Percentiles rank a stretch among this genome's conserved stretches.
Conservation (phyloP, 2,888 invertebrate species). For the Tigriopus californicus region DNA sequence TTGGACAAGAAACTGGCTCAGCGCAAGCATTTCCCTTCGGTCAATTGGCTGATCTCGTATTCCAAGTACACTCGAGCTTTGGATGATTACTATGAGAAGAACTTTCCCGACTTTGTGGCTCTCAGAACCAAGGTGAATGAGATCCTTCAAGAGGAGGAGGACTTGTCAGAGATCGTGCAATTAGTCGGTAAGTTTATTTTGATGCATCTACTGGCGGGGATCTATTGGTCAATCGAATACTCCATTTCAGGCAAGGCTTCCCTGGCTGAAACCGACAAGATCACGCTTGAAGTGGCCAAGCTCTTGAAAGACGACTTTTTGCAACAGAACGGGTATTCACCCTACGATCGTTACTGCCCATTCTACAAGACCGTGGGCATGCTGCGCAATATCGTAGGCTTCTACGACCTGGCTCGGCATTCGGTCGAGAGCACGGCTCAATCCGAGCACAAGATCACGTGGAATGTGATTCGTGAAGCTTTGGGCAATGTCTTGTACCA, state of each 20-base stretch:
- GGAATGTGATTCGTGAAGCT: constrained; percentile 90
- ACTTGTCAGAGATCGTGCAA: constrained; percentile 98
- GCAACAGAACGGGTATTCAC: constrained; percentile 78
- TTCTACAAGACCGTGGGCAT: constrained; percentile 99
- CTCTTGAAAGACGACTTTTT: constrained; percentile 96
- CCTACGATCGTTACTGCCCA: constrained; percentile 60
- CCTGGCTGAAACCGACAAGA: constrained; percentile 95
- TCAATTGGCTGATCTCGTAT: constrained; percentile 99
- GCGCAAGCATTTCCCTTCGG: constrained; percentile 97
- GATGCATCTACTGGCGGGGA: too few relatives aligned
- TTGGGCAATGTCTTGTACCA: constrained; percentile 93
- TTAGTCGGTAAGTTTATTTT: constrained; percentile 64
- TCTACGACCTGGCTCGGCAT: constrained; percentile 95
- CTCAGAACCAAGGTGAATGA: constrained; percentile 81
- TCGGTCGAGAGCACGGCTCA: constrained; percentile 96
- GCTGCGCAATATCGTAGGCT: constrained; percentile 91
- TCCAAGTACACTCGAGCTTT: constrained; percentile 92
- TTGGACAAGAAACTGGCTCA: constrained; percentile 96
- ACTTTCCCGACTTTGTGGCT: constrained; percentile 89
- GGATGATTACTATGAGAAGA: constrained; percentile 98
- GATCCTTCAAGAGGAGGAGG: constrained; percentile 95
- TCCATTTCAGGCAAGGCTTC: constrained; percentile 51
- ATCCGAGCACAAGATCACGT: constrained; percentile 96
- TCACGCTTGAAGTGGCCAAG: constrained; percentile 95
- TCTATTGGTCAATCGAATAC: too few relatives aligned